Percentiles rank a stretch among this genome's conserved stretches.
Conservation (phyloP, 2,888 invertebrate species). For the Drosophila neutralis region DNA sequence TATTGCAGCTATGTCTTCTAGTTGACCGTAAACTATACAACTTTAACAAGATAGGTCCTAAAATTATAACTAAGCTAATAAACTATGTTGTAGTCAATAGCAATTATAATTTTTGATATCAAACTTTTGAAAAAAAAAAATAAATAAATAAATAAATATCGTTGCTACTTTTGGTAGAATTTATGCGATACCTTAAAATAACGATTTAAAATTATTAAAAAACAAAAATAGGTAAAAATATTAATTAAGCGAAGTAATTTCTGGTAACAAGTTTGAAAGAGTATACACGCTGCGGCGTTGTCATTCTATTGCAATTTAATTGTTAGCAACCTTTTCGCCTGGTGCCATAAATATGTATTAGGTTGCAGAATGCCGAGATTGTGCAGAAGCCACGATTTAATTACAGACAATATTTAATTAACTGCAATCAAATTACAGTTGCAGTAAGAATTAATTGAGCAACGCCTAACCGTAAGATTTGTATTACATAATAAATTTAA, state of each 20-base stretch:
- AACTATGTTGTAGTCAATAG: background rate
- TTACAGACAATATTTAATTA: slow-evolving; percentile 41
- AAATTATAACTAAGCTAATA: background rate
- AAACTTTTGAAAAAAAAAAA: background rate
- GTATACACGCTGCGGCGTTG: background rate
- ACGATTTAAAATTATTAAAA: background rate
- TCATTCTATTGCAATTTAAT: background rate
- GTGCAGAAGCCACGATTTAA: background rate
- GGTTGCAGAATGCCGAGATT: slow-evolving; percentile 10
- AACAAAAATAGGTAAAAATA: too few relatives aligned
- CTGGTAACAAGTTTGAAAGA: background rate
- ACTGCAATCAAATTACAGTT: slow-evolving; percentile 24
- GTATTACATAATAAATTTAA: background rate
- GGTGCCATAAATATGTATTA: slow-evolving; percentile 51
- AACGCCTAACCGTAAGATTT: background rate
- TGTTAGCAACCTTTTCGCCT: slow-evolving; percentile 2
- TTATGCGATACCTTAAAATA: background rate
- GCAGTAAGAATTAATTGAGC: slow-evolving; percentile 8
- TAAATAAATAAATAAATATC: too few relatives aligned
- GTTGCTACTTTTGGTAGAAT: background rate
- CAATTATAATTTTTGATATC: background rate
- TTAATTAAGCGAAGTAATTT: background rate
- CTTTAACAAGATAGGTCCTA: background rate
- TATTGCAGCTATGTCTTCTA: background rate
- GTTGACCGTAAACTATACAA: background rate